Base-by-base conservation (phyloP, 1,140 invertebrate species). In the Anadara kagoshimensis region DNA sequence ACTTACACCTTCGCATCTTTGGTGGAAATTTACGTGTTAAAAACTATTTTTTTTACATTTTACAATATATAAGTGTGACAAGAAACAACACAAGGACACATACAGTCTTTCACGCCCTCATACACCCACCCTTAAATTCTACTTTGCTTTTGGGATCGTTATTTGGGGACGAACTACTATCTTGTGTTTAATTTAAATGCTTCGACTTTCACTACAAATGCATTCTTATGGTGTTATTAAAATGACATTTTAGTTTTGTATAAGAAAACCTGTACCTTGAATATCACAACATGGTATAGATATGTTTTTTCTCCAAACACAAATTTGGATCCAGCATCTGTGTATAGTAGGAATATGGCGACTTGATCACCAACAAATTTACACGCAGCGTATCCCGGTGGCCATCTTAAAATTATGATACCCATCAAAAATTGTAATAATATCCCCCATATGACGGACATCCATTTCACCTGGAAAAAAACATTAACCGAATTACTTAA, bases 391-490 rank as follows among this genome's bases (percentile, higher is more conserved):
- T 94, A 90, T 0, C 97, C 97, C 20, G 93, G 87, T 1, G 92
- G 83, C 95, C 95, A 97, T 76, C 95, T 91, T 61, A 99, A 93
- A 66, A 95, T 95, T 0, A 97, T 75, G 0, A 98, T 76, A 0
- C 95, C 97, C 66, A 98, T 92, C 0, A 93, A 36, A 82, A 98
- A 95, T 90, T 99, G 97, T 4, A 97, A 86, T 0, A 93, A 90
- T 4, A 97, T 83, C 0, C 96, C 97, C 83, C 92, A 93, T 12
- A 78, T 56, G 10, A 86, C 84, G 0, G 83, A 59, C 24, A 76
- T 69, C 84, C 84, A 86, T 11, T 77, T 73, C 20, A 86, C 79
- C 84, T 86, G 53, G 5, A 67, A 62, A 65, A 66, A 16, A 65
- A 51, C 2, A 41, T n/a, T n/a, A n/a, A n/a, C n/a, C 1, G 26